A percentile compares a stretch with the other conserved stretches of the same genome.
Conservation (phyloP, 1,140 invertebrate species). For the Lordiphosa collinella region DNA sequence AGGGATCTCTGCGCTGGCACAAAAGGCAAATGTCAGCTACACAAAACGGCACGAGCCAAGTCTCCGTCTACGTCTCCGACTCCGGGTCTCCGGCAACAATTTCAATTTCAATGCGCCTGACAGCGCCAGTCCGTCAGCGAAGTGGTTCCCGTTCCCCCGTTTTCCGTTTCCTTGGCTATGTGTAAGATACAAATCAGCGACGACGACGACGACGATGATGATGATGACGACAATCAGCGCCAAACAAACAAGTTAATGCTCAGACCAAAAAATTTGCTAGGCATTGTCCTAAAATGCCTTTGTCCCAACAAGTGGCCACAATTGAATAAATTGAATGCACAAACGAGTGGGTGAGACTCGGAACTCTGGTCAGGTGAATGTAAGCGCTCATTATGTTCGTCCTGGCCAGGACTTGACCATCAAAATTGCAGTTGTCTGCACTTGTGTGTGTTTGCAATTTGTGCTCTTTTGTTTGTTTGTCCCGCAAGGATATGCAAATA, state of each 20-base stretch:
- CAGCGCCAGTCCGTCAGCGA: slow-evolving; percentile 50
- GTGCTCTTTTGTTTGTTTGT: slow-evolving; percentile 49
- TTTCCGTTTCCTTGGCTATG: slow-evolving; percentile 17
- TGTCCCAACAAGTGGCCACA: slow-evolving; percentile 72
- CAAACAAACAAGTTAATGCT: slow-evolving; percentile 73
- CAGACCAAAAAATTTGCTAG: slow-evolving; percentile 45
- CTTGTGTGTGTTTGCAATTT: slow-evolving; percentile 48
- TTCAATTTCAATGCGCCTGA: slow-evolving; percentile 75
- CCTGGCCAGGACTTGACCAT: slow-evolving; percentile 20
- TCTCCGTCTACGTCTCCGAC: too few species aligned
- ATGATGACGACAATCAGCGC: slow-evolving; percentile 64
- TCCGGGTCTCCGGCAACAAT: slow-evolving; percentile 44
- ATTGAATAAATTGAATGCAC: slow-evolving; percentile 74
- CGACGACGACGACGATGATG: slow-evolving; percentile 37
- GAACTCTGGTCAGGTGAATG: slow-evolving; percentile 43
- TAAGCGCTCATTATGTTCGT: slow-evolving; percentile 24
- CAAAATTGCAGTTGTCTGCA: slow-evolving; percentile 2
- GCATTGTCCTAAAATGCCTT: slow-evolving; percentile 54
- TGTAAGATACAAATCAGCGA: slow-evolving; percentile 56
- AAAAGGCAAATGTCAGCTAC: slow-evolving; percentile 64
- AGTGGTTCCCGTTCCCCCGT: slow-evolving; percentile 1
- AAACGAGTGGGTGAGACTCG: slow-evolving; percentile 38
- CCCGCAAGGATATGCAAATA: slow-evolving; percentile 58
- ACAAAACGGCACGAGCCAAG: slow-evolving; percentile 52
- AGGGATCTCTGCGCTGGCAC: slow-evolving; percentile 31